Percentiles rank a stretch among this genome's conserved stretches.
Conservation (phyloP, 2,113 vertebrate genomes). For the Gopherus evgoodei region DNA sequence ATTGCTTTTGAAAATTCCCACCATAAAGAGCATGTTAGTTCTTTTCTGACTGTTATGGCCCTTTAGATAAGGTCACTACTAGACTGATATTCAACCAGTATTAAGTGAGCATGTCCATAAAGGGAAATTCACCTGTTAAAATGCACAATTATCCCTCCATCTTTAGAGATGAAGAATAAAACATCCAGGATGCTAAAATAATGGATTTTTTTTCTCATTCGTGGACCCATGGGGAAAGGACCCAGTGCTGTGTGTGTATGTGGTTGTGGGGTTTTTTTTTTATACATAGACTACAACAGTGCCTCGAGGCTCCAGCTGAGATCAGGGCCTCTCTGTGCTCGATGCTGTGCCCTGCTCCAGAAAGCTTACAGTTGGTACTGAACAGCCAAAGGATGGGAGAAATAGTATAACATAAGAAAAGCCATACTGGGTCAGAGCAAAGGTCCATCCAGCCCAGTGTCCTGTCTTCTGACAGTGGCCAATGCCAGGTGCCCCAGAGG, state of each 20-base stretch:
- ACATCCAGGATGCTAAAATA: constrained; percentile 23
- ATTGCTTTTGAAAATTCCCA: not conserved
- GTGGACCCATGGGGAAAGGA: constrained; percentile 20
- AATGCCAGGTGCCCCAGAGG: too few species aligned
- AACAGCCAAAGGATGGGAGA: constrained; percentile 6
- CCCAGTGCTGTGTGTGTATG: constrained; percentile 2
- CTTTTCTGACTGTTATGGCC: not conserved
- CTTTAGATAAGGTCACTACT: not conserved
- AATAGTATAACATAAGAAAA: not conserved
- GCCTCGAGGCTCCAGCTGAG: constrained; percentile 27
- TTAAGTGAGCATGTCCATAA: not conserved
- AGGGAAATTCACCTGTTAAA: constrained; percentile 16
- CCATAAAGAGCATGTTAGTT: not conserved
- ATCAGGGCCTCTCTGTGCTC: constrained; percentile 8
- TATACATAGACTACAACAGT: not conserved
- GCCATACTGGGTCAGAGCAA: too few species aligned
- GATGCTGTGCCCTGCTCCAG: not conserved
- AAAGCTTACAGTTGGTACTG: not conserved
- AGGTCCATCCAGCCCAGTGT: too few species aligned
- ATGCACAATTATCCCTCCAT: constrained; percentile 20
- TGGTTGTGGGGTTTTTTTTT: too few species aligned
- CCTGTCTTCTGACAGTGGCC: too few species aligned
- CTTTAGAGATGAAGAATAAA: not conserved
- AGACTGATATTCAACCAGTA: not conserved
- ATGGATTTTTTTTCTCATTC: constrained; percentile 48